Evolutionary conservation across 2,797 vertebrate species (phyloP), one percentile per base, ranked within the genome.

Genomic region (Megalops cyprinoides): DNA sequence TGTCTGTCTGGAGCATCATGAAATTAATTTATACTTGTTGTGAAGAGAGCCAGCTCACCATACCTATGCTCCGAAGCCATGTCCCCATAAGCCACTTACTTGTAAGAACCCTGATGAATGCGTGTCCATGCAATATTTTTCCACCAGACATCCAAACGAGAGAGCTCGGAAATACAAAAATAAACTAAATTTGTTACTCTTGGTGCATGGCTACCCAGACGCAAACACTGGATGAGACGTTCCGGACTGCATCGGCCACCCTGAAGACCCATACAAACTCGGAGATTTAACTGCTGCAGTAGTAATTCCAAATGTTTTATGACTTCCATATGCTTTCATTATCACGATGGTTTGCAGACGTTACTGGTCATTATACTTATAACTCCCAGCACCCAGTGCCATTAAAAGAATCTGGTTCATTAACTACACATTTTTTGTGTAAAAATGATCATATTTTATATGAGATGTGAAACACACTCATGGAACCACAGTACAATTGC

Each of bases 251-350:
- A 6, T 25, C 12, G n/a, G 4, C 5, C 6, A 4, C 55, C 55
- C 55, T n/a, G 23, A 58, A 58, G 55, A 58, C 55, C 55, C 55
- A 58, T 58, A 58, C n/a, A 58, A n/a, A n/a, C 55, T 58, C 23
- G n/a, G 55, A 7, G 23, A 25, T n/a, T 12, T 25, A 58, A 58
- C 55, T 58, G 55, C 23, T 58, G 23, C n/a, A 58, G 25, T 20
- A 18, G 55, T 58, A n/a, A 58, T 8, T 58, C 55, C 25, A 58
- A 58, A 58, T 58, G 23, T 25, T 58, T 58, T 58, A 58, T 58
- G 55, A 9, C 23, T 58, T 58, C 55, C 55, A 25, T 58, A 58
- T 58, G 55, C 55, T 58, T 58, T n/a, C 55, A 58, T 58, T 58
- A 58, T n/a, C 55, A 58, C 55, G 4, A 58, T 58, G 55, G 55